These are phyloP conservation scores for Balaeniceps rex DNA, from an alignment of 2,113 vertebrate species.

Conservation along the genomic window DNA sequence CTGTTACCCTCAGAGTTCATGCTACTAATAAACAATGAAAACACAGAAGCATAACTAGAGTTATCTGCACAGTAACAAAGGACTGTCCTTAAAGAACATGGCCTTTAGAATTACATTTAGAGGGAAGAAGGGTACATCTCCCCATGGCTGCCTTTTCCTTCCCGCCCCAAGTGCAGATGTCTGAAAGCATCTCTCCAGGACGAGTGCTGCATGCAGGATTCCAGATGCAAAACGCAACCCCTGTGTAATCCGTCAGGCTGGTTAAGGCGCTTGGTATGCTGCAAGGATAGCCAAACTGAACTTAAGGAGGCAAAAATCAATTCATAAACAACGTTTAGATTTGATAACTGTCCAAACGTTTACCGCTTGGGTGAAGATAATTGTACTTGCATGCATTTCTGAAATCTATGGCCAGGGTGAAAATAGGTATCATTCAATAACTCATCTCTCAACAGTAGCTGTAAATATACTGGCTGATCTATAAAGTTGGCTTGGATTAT, in stretches of 20 bases:
- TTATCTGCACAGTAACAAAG: background rate
- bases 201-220: background rate
- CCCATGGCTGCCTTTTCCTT: background rate
- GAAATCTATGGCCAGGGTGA: background rate
- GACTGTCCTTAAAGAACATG: background rate
- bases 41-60: background rate
- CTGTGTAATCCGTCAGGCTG: slow-evolving; percentile 5
- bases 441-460: slow-evolving; percentile 27
- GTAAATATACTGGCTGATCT: slow-evolving; percentile 14
- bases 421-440: slow-evolving; percentile 40
- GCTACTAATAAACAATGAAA: background rate
- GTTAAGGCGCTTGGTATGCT: slow-evolving; percentile 10
- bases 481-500: slow-evolving; percentile 5
- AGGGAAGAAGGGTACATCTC: background rate
- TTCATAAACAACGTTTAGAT: slow-evolving; percentile 32
- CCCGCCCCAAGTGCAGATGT: background rate
- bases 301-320: slow-evolving; percentile 52
- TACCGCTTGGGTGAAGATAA: background rate
- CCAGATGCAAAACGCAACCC: background rate
- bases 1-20: background rate
- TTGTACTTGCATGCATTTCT: slow-evolving; percentile 15
- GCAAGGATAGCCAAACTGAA: background rate
- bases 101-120: background rate
- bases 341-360: slow-evolving; percentile 40
- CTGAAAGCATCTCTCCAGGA: background rate